Percentiles rank a stretch among this genome's conserved stretches.
Evolutionary conservation across 53 echinoderm and acorn worm species (phyloP).

Genomic region (Pentamera pediparva): DNA sequence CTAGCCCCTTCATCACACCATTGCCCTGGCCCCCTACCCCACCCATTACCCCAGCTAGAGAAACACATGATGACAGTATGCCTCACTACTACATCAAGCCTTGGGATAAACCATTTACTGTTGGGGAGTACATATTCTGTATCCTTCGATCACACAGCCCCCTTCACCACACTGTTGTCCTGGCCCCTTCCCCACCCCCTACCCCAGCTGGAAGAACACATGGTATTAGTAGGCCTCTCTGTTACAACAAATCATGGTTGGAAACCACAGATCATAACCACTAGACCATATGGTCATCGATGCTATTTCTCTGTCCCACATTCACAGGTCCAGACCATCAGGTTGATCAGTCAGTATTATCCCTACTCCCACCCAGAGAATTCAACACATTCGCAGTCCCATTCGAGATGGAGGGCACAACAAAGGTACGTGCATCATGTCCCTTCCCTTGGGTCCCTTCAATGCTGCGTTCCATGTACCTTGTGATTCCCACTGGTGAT

Average conservation of each 20-base stretch:
- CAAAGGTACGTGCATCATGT: constrained; percentile 67
- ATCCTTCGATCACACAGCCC: no score
- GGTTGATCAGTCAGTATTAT: constrained; percentile 58
- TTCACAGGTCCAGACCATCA: constrained; percentile 85
- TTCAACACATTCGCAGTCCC: constrained; percentile 91
- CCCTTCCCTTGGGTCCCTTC: no score
- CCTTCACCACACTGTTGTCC: constrained; percentile 65
- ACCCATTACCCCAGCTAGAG: constrained; percentile 85
- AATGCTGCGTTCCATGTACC: no score
- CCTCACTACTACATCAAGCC: constrained; percentile 54
- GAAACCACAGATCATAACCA: no score
- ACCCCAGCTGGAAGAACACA: constrained; percentile 71
- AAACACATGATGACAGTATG: constrained; percentile 77
- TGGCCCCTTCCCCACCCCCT: constrained; percentile 93
- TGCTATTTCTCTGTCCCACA: no score
- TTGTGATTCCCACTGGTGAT: no score
- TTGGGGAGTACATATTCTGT: no score
- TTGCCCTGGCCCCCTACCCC: constrained; percentile 87
- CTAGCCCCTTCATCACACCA: no score
- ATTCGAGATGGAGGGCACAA: constrained; percentile 83
- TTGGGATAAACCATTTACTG: constrained; percentile 87
- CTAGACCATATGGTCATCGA: no score
- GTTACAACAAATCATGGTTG: constrained; percentile 73
- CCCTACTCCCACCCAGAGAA: constrained; percentile 63
- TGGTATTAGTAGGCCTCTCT: constrained; percentile 65